Conservation (phyloP, 2,888 invertebrate genomes). For the Ichneumoninae sp. region DNA sequence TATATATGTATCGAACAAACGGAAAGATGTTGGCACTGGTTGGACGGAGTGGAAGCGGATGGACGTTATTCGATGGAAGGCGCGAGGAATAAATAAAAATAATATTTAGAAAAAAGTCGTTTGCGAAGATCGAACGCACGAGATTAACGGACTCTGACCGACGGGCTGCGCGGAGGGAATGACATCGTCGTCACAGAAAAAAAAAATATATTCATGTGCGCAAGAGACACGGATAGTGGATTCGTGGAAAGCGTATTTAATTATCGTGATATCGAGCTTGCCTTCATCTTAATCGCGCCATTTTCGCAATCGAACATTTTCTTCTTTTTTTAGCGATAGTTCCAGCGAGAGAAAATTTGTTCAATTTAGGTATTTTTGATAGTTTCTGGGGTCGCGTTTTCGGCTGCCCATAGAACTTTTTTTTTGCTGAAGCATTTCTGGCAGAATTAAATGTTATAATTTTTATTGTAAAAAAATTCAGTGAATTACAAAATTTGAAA, state of each 20-base stretch:
- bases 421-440: too few relatives aligned
- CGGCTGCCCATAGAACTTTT: too few relatives aligned
- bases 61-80: constrained; percentile 18
- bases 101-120: constrained; percentile 35
- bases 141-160: constrained; percentile 53
- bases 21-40: background rate
- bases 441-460: too few relatives aligned
- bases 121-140: constrained; percentile 49
- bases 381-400: too few relatives aligned
- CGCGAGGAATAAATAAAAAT: background rate
- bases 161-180: background rate
- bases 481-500: too few relatives aligned
- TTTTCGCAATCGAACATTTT: background rate
- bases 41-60: background rate
- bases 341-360: too few relatives aligned
- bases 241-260: background rate
- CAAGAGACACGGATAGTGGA: background rate
- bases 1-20: background rate
- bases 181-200: constrained; percentile 8
- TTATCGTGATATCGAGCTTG: background rate
- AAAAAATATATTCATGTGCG: background rate
- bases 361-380: too few relatives aligned
- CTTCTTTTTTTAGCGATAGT: too few relatives aligned
- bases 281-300: background rate
- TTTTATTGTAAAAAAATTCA: too few relatives aligned